A percentile compares a stretch with the other conserved stretches of the same genome.
These are phyloP conservation scores for Mercenaria mercenaria DNA, from an alignment of 1,140 invertebrate genomes.

Conservation along the genomic window DNA sequence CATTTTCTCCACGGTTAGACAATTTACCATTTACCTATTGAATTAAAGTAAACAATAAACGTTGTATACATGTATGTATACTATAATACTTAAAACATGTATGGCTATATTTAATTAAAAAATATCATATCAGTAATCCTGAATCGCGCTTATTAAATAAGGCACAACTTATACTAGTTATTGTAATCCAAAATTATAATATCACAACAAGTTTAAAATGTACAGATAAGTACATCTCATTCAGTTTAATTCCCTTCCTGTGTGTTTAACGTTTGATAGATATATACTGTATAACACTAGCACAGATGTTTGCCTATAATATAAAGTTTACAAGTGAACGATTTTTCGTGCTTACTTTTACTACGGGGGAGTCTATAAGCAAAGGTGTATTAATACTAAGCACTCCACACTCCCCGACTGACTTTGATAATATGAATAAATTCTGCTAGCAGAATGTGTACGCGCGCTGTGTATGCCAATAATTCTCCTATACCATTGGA, in stretches of 20 bases:
- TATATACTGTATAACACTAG: background rate
- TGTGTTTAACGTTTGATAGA: background rate
- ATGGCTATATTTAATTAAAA: too few species aligned
- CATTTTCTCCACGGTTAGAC: background rate
- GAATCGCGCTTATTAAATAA: too few species aligned
- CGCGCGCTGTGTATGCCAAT: background rate
- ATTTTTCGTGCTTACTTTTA: background rate
- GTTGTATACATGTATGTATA: background rate
- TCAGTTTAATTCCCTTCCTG: background rate
- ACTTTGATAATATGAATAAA: background rate
- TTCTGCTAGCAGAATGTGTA: background rate
- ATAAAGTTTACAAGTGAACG: background rate
- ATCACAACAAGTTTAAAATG: background rate
- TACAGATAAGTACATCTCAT: too few species aligned
- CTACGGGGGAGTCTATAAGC: background rate
- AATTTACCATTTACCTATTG: too few species aligned
- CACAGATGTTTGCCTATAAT: background rate
- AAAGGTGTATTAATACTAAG: slow-evolving; percentile 12
- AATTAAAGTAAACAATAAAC: background rate
- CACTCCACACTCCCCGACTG: background rate
- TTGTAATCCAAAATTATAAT: background rate
- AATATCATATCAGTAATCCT: too few species aligned
- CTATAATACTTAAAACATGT: too few species aligned
- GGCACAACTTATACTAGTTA: background rate
- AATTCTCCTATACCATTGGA: background rate